phyloP scores from a whole-genome alignment of 2,113 vertebrate species.

The Lampris megalopsis region DNA sequence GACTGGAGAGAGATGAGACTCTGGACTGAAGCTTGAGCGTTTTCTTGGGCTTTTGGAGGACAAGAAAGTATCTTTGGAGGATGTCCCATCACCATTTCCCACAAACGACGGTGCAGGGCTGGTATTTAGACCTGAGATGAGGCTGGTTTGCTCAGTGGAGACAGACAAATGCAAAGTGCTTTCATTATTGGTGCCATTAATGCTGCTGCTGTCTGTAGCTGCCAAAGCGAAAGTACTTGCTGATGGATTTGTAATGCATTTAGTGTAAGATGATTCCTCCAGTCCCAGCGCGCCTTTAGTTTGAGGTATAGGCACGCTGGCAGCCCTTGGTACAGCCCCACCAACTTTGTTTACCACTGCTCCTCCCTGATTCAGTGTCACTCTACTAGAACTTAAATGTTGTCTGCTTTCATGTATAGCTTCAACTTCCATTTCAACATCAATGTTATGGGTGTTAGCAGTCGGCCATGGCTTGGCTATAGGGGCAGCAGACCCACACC shows the following conservation, averaged over 20 bases:
- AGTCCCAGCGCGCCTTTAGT: conserved; percentile 79
- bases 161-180: conserved; percentile 80
- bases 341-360: conserved; percentile 74
- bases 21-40: conserved; percentile 85
- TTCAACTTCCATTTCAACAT: conserved; percentile 92
- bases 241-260: conserved; percentile 76
- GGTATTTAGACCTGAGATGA: conserved; percentile 82
- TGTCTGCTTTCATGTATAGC: conserved; percentile 84
- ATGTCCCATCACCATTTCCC: conserved; percentile 66
- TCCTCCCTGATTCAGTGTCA: conserved; percentile 55
- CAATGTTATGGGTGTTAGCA: conserved; percentile 73
- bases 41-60: conserved; percentile 90
- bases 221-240: conserved; percentile 72
- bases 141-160: conserved; percentile 82
- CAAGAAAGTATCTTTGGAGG: conserved; percentile 83
- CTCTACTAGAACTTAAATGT: conserved; percentile 56
- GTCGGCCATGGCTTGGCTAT: conserved; percentile 76
- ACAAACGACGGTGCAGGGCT: conserved; percentile 80
- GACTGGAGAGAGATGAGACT: conserved; percentile 87
- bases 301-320: conserved; percentile 83
- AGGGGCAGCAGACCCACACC: conserved; percentile 86
- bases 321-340: conserved; percentile 81
- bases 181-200: conserved; percentile 80
- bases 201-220: conserved; percentile 79
- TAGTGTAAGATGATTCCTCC: conserved; percentile 81